Conservation (phyloP, 2,888 invertebrate genomes). For the Conus canariensis region DNA sequence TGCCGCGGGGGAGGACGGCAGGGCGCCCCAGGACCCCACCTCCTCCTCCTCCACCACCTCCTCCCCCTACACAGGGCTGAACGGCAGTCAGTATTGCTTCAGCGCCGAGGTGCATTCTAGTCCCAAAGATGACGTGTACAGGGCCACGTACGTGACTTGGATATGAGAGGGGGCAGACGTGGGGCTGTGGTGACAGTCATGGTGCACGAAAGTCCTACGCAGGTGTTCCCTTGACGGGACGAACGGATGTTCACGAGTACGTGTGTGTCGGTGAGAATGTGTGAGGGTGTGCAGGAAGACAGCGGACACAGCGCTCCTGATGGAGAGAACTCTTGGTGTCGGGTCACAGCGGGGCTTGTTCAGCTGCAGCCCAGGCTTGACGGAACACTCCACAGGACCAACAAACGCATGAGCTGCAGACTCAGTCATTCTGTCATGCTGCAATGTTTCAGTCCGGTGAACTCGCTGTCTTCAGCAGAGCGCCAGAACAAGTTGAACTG, state of each 20-base stretch:
- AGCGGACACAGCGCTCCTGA: too few species aligned
- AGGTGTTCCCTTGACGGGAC: too few species aligned
- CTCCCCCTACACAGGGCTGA: neutral
- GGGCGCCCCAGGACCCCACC: neutral
- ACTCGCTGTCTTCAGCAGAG: neutral
- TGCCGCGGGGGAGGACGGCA: neutral
- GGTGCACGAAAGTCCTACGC: neutral
- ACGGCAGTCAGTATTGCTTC: conserved; percentile 30
- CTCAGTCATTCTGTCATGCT: too few species aligned
- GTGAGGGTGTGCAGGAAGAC: too few species aligned
- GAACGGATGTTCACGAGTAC: too few species aligned
- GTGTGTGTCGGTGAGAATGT: too few species aligned
- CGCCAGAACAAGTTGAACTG: neutral
- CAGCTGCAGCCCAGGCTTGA: too few species aligned
- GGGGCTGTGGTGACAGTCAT: neutral
- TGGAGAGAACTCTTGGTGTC: too few species aligned
- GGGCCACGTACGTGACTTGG: conserved; percentile 49
- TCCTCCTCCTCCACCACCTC: conserved; percentile 22
- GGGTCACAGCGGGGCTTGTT: too few species aligned
- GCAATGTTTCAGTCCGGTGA: too few species aligned
- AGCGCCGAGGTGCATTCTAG: conserved; percentile 41
- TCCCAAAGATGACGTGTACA: conserved; percentile 35
- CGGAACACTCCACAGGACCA: too few species aligned
- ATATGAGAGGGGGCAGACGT: conserved; percentile 25
- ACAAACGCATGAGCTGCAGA: too few species aligned